Percentiles rank a stretch among this genome's conserved stretches.
Evolutionary conservation across 2,113 vertebrate species (phyloP).

Genomic region (Calyptomena viridis): DNA sequence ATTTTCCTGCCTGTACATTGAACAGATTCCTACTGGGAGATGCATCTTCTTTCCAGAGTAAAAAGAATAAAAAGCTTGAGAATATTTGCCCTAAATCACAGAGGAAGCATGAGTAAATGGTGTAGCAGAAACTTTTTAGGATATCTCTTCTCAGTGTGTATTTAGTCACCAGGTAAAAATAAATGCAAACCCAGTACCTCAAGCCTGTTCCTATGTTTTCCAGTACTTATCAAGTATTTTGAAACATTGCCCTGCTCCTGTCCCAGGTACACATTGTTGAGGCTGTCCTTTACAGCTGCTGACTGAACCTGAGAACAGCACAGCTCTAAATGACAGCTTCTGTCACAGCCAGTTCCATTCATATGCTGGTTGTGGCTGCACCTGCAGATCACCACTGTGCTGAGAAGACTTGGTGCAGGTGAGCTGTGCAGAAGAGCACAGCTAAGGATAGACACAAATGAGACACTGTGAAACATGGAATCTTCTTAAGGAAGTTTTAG

Average conservation of each 20-base stretch:
- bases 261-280: rapidly evolving
- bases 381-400: rapidly evolving
- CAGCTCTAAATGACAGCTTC: rapidly evolving
- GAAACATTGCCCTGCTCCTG: rapidly evolving
- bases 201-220: background rate
- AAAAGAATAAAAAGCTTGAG: background rate
- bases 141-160: background rate
- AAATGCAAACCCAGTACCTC: background rate
- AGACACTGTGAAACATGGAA: background rate
- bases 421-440: background rate
- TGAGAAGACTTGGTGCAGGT: rapidly evolving
- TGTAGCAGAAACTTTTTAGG: background rate
- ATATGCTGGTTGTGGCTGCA: rapidly evolving
- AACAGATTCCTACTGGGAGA: background rate
- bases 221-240: background rate
- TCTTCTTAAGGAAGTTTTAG: background rate
- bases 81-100: background rate
- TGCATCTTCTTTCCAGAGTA: background rate
- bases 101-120: background rate
- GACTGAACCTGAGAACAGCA: background rate
- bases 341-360: rapidly evolving
- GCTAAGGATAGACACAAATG: background rate
- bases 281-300: background rate
- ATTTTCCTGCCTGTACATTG: background rate
- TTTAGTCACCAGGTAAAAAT: background rate